Percentiles rank a stretch among this genome's conserved stretches.
These are phyloP conservation scores for Chondrilla cf. caribensis DNA, from an alignment of 37 sponge, comb jelly and placozoan genomes.

Conservation along the genomic window DNA sequence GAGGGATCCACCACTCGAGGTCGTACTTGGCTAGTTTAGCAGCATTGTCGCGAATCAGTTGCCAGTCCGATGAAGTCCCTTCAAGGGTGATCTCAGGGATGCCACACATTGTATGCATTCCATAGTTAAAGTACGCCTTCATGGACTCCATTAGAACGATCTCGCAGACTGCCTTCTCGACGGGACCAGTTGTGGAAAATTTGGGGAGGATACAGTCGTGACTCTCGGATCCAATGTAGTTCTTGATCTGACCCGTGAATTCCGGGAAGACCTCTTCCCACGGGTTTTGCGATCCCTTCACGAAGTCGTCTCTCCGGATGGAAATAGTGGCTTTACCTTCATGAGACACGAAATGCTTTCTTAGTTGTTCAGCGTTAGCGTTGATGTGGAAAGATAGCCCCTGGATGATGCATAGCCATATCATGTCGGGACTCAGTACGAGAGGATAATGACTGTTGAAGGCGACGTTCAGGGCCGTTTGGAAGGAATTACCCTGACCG, in stretches of 20 bases:
- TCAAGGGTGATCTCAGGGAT: constrained; percentile 61
- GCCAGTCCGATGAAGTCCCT: constrained; percentile 55
- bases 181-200: constrained; percentile 61
- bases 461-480: constrained; percentile 31
- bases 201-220: constrained; percentile 35
- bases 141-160: constrained; percentile 56
- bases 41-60: constrained; percentile 33
- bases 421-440: constrained; percentile 41
- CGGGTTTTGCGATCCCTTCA: constrained; percentile 46
- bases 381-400: constrained; percentile 45
- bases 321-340: constrained; percentile 31
- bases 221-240: constrained; percentile 32
- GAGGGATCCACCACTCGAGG: constrained; percentile 49
- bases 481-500: too few relatives aligned
- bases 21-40: constrained; percentile 31
- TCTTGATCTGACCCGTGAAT: constrained; percentile 51
- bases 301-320: constrained; percentile 30
- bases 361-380: constrained; percentile 47
- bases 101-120: constrained; percentile 29
- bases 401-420: constrained; percentile 52
- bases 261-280: constrained; percentile 53
- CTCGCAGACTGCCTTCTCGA: constrained; percentile 46
- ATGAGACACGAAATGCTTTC: constrained; percentile 48
- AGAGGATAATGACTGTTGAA: constrained; percentile 42
- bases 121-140: constrained; percentile 43